These are phyloP conservation scores for Trematomus bernacchii DNA, from an alignment of 2,797 vertebrate species.

Conservation along the genomic window DNA sequence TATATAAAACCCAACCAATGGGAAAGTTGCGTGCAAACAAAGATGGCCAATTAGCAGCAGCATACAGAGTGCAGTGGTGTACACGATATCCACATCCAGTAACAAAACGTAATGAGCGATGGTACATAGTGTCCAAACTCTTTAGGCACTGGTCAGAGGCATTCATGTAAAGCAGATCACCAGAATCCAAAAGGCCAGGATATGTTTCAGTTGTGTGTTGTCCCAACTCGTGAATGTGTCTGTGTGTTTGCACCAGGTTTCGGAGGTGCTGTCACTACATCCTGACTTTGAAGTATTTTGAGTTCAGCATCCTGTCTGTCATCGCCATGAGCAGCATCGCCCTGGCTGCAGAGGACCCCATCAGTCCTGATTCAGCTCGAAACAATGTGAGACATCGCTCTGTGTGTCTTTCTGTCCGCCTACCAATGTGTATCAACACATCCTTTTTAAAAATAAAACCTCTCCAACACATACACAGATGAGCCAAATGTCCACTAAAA, in stretches of 20 bases:
- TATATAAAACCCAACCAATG: no score
- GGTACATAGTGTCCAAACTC: no score
- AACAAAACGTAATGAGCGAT: no score
- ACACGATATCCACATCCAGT: no score
- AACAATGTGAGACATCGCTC: conserved; percentile 89
- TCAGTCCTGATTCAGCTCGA: conserved; percentile 88
- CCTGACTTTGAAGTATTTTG: conserved; percentile 94
- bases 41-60: no score
- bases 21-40: no score
- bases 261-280: conserved; percentile 94
- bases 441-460: neutral
- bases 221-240: conserved; percentile 18
- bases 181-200: neutral
- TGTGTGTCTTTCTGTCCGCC: conserved; percentile 8
- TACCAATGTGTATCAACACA: neutral
- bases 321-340: conserved; percentile 98
- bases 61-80: no score
- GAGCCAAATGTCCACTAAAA: neutral
- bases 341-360: conserved; percentile 93
- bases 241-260: conserved; percentile 80
- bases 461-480: neutral
- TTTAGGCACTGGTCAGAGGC: no score
- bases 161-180: no score
- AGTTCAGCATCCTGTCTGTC: conserved; percentile 95
- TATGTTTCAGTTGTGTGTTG: conserved; percentile 6